Evolutionary conservation across 2,797 vertebrate species (phyloP).

Genomic region (Heliangelus exortis): DNA sequence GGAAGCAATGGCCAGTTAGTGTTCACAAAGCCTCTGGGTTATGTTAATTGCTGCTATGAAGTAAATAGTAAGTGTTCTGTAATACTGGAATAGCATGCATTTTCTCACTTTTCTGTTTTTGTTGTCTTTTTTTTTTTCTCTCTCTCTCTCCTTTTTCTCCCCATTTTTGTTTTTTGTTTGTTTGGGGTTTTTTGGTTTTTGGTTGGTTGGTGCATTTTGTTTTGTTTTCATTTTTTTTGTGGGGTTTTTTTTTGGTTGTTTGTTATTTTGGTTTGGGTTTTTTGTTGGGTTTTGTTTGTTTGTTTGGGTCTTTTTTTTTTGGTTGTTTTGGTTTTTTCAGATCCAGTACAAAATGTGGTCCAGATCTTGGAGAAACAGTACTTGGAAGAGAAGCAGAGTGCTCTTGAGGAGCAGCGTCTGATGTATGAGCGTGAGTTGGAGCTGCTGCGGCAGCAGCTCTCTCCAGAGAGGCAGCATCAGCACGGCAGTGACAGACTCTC

Average conservation of each 20-base stretch:
- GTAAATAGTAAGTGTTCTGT: neutral
- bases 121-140: accelerated
- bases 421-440: constrained; percentile 97
- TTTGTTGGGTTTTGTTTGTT: too few relatives aligned
- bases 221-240: too few relatives aligned
- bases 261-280: too few relatives aligned
- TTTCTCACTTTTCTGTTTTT: neutral
- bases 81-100: neutral
- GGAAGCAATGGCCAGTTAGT: neutral
- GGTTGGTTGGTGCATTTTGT: too few relatives aligned
- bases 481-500: constrained; percentile 85
- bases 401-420: constrained; percentile 93
- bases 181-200: too few relatives aligned
- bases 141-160: neutral
- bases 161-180: neutral
- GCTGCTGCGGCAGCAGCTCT: constrained; percentile 92
- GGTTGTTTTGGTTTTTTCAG: constrained; percentile 56
- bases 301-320: too few relatives aligned
- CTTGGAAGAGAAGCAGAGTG: constrained; percentile 92
- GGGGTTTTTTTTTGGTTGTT: too few relatives aligned
- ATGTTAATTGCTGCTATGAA: neutral
- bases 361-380: constrained; percentile 97
- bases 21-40: neutral
- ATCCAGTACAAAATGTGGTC: constrained; percentile 95
- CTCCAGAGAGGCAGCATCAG: constrained; percentile 89